Evolutionary conservation across 2,113 vertebrate species (phyloP), one percentile per base, ranked within the genome.

Genomic region (Amblyornis subalaris): DNA sequence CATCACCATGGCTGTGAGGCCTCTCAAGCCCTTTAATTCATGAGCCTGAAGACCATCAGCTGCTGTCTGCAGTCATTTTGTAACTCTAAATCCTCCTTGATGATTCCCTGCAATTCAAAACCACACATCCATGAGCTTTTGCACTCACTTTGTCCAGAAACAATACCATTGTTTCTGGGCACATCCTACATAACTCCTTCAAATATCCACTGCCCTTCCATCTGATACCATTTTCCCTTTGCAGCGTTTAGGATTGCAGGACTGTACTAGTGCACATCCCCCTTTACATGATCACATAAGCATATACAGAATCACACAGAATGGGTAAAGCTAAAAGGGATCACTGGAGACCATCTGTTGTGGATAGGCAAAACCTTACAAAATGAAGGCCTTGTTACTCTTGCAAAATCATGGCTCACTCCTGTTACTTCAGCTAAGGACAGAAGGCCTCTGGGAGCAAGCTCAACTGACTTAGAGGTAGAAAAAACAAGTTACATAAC

Each of bases 111-210:
- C 8, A 71, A 4, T 35, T 40, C 29, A 74, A 57, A 79, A 23
- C 17, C 19, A 23, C n/a, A 35, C 2, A 8, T 2, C 6, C 1
- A 0, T 22, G 15, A 17, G 7, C 9, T 21, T 51, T 62, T 51
- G 9, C 6, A 33, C 7, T 9, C 36, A 21, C 62, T 61, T 38
- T 26, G 36, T 38, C 36, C 36, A 38, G 36, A 38, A 38, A 38
- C 36, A 38, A 38, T 45, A 12, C 7, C 4, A 18, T n/a, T 36
- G 5, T 57, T 67, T 74, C 29, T 2, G 6, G 25, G 10, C 2
- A 48, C 20, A 20, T 8, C 3, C 15, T 38, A 3, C 12, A 11
- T 35, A 73, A 57, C 16, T 44, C 14, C 25, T 62, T 8, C 4
- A 2, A 62, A 74, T 13, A 10, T 23, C 26, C 3, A 1, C 4